These are phyloP conservation scores for Temnothorax curvispinosus DNA, from an alignment of 1,140 invertebrate genomes.

Conservation along the genomic window DNA sequence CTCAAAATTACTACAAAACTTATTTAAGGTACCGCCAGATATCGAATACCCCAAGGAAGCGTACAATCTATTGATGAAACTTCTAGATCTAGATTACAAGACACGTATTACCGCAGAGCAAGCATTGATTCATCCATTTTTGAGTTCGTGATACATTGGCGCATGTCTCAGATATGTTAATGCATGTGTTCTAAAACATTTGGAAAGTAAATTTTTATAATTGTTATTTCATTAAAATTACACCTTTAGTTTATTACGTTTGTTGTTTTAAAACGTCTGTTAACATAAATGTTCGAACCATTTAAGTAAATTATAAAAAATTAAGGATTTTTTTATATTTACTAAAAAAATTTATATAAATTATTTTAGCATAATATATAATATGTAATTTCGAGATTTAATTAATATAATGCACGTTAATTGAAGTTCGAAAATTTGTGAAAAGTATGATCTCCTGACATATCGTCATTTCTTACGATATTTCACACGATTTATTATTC, in stretches of 20 bases:
- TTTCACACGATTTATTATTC: not conserved
- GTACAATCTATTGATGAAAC: slow-evolving; percentile 90
- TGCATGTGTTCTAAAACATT: not conserved
- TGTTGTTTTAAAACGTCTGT: not conserved
- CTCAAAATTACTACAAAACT: slow-evolving; percentile 55
- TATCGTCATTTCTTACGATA: not conserved
- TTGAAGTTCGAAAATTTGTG: not conserved
- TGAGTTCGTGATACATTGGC: slow-evolving; percentile 78
- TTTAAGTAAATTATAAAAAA: not conserved
- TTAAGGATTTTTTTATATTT: not conserved
- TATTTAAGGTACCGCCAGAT: slow-evolving; percentile 70
- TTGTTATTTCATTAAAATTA: slow-evolving; percentile 4
- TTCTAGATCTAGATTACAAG: slow-evolving; percentile 92
- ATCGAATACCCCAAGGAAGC: slow-evolving; percentile 88
- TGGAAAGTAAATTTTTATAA: not conserved
- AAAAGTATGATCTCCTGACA: not conserved
- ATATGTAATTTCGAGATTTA: slow-evolving; percentile 10
- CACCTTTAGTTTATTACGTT: slow-evolving; percentile 6
- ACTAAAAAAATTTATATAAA: not conserved
- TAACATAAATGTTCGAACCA: not conserved
- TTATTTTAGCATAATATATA: not conserved
- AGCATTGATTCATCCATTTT: slow-evolving; percentile 92
- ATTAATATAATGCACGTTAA: not conserved
- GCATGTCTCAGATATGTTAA: not conserved
- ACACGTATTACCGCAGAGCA: slow-evolving; percentile 90